Evolutionary conservation across 2,888 invertebrate species (phyloP).

Genomic region (Cantharis lateralis): DNA sequence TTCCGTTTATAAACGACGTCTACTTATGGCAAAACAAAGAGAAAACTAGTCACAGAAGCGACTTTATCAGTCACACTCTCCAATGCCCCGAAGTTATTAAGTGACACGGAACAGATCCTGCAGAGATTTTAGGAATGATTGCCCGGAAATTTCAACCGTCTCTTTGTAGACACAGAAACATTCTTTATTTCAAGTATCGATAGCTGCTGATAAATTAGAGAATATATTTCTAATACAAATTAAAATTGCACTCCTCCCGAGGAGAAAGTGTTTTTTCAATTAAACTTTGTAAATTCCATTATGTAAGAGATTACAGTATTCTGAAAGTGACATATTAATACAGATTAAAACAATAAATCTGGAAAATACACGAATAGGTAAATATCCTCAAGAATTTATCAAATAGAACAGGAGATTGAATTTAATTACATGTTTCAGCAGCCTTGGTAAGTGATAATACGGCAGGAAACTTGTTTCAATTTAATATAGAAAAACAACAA

Average conservation of each 20-base stretch:
- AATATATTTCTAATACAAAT: background rate
- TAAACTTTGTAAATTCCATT: background rate
- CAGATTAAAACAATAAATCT: background rate
- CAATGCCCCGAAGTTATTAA: conserved; percentile 43
- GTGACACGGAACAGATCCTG: conserved; percentile 43
- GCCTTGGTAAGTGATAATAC: background rate
- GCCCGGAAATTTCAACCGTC: conserved; percentile 47
- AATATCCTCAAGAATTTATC: background rate
- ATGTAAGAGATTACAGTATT: background rate
- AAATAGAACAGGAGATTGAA: background rate
- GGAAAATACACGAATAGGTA: background rate
- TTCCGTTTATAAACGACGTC: background rate
- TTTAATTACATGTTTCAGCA: background rate
- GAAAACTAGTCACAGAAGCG: conserved; percentile 8
- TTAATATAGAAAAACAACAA: background rate
- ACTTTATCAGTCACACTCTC: conserved; percentile 26
- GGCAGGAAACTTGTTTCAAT: background rate
- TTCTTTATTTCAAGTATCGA: conserved; percentile 45
- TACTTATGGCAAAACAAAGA: background rate
- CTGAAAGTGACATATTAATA: background rate
- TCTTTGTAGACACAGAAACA: conserved; percentile 42
- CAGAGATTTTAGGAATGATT: conserved; percentile 44
- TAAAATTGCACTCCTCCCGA: background rate
- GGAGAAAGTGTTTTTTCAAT: background rate
- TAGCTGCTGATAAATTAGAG: conserved; percentile 44